Base-by-base conservation (phyloP, 2,113 vertebrate species). In the Leptocoma aspasia region DNA sequence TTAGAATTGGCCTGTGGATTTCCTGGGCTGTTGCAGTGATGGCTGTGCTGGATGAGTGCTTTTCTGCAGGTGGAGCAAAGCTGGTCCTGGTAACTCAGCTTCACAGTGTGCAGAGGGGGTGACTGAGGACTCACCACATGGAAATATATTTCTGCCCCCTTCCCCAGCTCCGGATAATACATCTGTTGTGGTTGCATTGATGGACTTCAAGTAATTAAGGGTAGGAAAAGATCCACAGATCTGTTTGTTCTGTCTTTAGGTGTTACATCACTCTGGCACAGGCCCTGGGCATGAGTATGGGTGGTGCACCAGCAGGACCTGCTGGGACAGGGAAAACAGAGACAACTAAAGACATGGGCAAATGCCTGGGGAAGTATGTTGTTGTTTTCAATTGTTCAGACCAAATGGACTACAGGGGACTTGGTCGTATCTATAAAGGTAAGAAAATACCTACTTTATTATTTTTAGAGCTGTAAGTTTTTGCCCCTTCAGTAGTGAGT, bases 341-440 rank as follows among this genome's bases (percentile, higher is more conserved):
- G 70, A 98, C 97, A 52, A 98, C 97, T 44, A 98, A 98, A 94
- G 97, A 98, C 81, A 98, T 98, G 97, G 97, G 97, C 41, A 97
- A 97, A 65, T 98, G 97, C 66, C 92, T 98, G 87, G 97, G 97
- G 21, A 98, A 98, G 60, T 98, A 98, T 30, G 97, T 98, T 61
- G 97, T 98, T 77, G 97, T 98, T 85, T 98, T 98, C 89, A 98
- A 98, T 90, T 98, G 97, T 61, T 98, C 97, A 65, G 97, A 98
- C 83, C 97, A 98, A 82, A 98, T 98, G 97, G 97, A 98, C 73
- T 98, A 98, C 70, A 96, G 97, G 92, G 97, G 97, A 22, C 91
- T 98, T 37, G 97, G 97, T 35, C 97, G 97, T 61, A 98, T 98
- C 64, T 98, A 98, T 83, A 98, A 98, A 96, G 97, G 97, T 97